Percentiles rank a stretch among this genome's conserved stretches.
These are phyloP conservation scores for Opisthograptis luteolata DNA, from an alignment of 2,888 invertebrate genomes.

Conservation along the genomic window DNA sequence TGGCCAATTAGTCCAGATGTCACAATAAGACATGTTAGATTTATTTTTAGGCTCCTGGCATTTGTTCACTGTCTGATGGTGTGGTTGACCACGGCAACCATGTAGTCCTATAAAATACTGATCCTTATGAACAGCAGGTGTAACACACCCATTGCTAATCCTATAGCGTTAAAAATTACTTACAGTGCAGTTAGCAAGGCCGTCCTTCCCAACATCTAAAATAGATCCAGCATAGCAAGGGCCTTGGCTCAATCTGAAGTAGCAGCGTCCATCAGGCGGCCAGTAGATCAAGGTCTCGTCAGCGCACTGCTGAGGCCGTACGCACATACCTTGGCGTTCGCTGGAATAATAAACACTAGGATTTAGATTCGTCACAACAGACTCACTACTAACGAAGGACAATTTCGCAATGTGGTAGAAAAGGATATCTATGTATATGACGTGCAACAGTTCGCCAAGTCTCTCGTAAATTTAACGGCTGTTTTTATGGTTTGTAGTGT, in stretches of 20 bases:
- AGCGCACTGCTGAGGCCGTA: constrained; percentile 86
- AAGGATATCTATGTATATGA: no score
- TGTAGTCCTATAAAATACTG: no score
- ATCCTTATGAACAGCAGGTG: no score
- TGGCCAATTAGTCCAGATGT: no score
- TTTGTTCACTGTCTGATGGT: no score
- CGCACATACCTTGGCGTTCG: constrained; percentile 89
- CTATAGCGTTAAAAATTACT: no score
- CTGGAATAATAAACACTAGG: constrained; percentile 63
- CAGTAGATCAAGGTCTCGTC: constrained; percentile 88
- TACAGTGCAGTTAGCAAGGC: constrained; percentile 87
- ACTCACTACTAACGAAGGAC: constrained; percentile 2
- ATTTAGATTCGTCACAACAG: constrained; percentile 24
- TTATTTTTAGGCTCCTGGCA: no score
- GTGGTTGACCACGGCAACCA: no score
- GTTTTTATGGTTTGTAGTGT: constrained; percentile 1
- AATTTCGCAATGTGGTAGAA: constrained; percentile 9
- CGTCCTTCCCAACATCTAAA: constrained; percentile 83
- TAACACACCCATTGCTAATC: no score
- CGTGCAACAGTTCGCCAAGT: neutral
- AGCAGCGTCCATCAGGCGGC: constrained; percentile 91
- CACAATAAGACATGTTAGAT: no score
- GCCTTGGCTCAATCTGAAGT: constrained; percentile 88
- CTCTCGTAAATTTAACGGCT: neutral
- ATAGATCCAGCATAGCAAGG: constrained; percentile 91